Conservation (phyloP, 37 sponge, comb jelly and placozoan species). For the Beroe forskalii region DNA sequence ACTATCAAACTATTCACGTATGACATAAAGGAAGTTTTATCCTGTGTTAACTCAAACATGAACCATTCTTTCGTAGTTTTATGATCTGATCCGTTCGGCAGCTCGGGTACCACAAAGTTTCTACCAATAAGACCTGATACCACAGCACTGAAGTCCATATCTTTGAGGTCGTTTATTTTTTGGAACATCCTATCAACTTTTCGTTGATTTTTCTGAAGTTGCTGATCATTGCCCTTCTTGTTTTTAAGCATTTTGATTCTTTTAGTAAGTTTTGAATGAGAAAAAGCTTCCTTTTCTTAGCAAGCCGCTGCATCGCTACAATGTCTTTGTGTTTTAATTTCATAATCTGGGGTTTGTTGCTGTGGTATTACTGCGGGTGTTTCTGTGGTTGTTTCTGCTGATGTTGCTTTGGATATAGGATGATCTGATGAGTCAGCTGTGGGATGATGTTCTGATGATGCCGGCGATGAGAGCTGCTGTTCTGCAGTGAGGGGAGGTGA, state of each 20-base stretch:
- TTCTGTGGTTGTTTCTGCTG: background rate
- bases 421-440: background rate
- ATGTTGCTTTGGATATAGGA: background rate
- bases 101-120: background rate
- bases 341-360: background rate
- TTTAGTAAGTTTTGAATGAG: slow-evolving; percentile 39
- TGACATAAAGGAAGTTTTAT: slow-evolving; percentile 45
- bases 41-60: slow-evolving; percentile 6
- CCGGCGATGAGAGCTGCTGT: no score
- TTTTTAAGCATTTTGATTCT: slow-evolving; percentile 25
- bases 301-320: slow-evolving; percentile 44
- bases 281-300: slow-evolving; percentile 14
- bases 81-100: background rate
- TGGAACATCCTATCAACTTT: background rate
- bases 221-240: slow-evolving; percentile 30
- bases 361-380: no score
- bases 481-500: background rate
- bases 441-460: background rate
- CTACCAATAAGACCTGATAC: background rate
- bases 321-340: slow-evolving; percentile 1
- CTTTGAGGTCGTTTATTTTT: slow-evolving; percentile 4
- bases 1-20: slow-evolving; percentile 25
- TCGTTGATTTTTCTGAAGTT: slow-evolving; percentile 24
- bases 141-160: background rate
- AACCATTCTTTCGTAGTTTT: slow-evolving; percentile 5